Base-by-base conservation (phyloP, 2,113 vertebrate species). In the Xenopus laevis region DNA sequence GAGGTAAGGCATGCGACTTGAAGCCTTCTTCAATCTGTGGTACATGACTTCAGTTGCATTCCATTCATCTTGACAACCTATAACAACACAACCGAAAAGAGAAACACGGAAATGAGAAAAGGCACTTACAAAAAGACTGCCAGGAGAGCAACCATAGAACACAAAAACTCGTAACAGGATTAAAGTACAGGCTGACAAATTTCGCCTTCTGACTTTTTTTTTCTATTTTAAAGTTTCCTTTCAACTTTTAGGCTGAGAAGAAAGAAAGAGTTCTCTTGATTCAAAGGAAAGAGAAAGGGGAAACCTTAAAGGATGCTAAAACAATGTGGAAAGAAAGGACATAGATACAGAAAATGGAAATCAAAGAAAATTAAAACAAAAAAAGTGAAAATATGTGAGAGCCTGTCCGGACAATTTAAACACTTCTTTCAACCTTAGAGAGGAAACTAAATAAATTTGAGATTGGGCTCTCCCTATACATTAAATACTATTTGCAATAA, bases 21-120 rank as follows among this genome's bases (percentile, higher is more conserved):
- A 82, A 89, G 82, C 82, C 82, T 80, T 7, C 76, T 0, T 67
- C 69, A 87, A 84, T 86, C 86, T 87, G 85, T 84, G 79, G 86
- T 86, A 77, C 87, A 91, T 90, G 89, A 84, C 80, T 94, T 90
- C 84, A 87, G 90, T 87, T 89, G 83, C 93, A 90, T 93, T 95
- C 91, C 91, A 87, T 84, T 71, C 81, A 91, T 83, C 93, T 90
- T 91, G 86, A 89, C 89, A 89, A 87, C 87, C 85, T 87, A 84
- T 88, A 79, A 85, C 83, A 89, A 67, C 82, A 76, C 89, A 91
- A 86, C 87, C 83, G 83, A 87, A 89, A 40, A 69, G 47, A 53
- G 60, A 70, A 89, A 86, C 91, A 88, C 92, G 92, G 90, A 92
- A 91, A 91, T 91, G 89, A 91, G 88, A 88, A 89, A 70, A 88